Evolutionary conservation across 2,888 invertebrate genomes (phyloP), one percentile per base, ranked within the genome.

Genomic region (Aleiodes leptofemur): DNA sequence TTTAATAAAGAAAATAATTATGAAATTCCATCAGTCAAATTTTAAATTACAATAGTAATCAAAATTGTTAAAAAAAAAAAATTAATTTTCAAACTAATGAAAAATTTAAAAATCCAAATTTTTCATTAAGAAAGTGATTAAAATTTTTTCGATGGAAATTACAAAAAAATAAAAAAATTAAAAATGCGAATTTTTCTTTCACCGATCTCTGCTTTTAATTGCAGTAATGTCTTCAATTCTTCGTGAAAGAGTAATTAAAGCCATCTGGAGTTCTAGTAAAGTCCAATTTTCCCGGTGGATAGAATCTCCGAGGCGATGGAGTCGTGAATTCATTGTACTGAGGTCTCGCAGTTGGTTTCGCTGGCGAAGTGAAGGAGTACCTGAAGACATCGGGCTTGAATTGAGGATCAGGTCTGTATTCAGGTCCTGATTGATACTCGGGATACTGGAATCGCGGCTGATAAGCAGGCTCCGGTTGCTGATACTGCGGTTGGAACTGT

Each of bases 221-320:
- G 23, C 4, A n/a, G 48, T 9, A 23, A 38, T 69, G 9, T 50
- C 76, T 68, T 88, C 89, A 91, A 81, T 91, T 91, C 88, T 93
- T 95, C 91, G 94, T 95, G 92, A 96, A 96, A 81, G 94, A 95
- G 90, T 96, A 96, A 85, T 95, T 95, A 91, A 94, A 96, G 85
- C 96, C 96, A 86, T 96, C 96, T 55, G 96, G 96, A 76, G 95
- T 96, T 87, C 96, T 92, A 91, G 96, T 96, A 82, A 97, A 91
- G 83, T 94, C 94, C 85, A 96, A 92, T 90, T 96, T 96, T 82
- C 96, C 96, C 43, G 96, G 96, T 71, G 96, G 96, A 88, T 94
- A 95, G 91, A 95, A 96, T 83, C 94, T 92, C 85, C 93, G 92
- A 23, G 96, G 95, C 38, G 93, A 91, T 78, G 92, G 94, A 72